phyloP scores from a whole-genome alignment of 2,797 vertebrate species.

The Simalia tracyae region DNA sequence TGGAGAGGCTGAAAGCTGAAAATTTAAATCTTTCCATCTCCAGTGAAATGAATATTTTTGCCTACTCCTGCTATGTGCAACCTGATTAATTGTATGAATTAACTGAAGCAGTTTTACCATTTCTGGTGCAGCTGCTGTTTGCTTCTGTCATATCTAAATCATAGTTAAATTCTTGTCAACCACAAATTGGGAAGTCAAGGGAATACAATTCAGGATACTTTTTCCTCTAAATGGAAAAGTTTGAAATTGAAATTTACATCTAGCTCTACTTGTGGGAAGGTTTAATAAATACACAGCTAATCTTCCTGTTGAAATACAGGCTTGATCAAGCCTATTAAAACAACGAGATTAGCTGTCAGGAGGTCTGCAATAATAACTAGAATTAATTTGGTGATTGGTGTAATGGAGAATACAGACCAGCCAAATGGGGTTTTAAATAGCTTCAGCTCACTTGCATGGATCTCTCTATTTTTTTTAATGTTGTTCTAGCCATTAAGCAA shows the following conservation, averaged over 20 bases:
- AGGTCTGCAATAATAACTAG: neutral
- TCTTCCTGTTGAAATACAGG: neutral
- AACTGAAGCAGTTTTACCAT: slow-evolving; percentile 4
- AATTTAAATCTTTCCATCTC: neutral
- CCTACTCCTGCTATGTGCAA: neutral
- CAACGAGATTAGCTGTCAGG: slow-evolving; percentile 1
- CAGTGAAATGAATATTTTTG: slow-evolving; percentile 9
- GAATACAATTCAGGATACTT: neutral
- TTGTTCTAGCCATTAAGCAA: slow-evolving; percentile 1
- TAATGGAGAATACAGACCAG: neutral
- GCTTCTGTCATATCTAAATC: neutral
- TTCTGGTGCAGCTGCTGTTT: neutral
- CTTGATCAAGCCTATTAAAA: neutral
- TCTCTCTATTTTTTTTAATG: slow-evolving; percentile 4
- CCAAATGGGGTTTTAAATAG: slow-evolving; percentile 17
- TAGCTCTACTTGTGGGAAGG: neutral
- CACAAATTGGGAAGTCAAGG: neutral
- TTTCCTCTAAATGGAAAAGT: neutral
- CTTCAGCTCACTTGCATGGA: neutral
- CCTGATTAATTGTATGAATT: slow-evolving; percentile 4
- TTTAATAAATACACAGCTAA: slow-evolving; percentile 27
- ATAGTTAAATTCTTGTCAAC: slow-evolving; percentile 7
- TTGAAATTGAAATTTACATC: slow-evolving; percentile 13
- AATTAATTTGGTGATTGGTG: slow-evolving; percentile 23
- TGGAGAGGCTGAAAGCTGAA: neutral